phyloP scores from a whole-genome alignment of 2,888 invertebrate species.

The Thumatha senex region DNA sequence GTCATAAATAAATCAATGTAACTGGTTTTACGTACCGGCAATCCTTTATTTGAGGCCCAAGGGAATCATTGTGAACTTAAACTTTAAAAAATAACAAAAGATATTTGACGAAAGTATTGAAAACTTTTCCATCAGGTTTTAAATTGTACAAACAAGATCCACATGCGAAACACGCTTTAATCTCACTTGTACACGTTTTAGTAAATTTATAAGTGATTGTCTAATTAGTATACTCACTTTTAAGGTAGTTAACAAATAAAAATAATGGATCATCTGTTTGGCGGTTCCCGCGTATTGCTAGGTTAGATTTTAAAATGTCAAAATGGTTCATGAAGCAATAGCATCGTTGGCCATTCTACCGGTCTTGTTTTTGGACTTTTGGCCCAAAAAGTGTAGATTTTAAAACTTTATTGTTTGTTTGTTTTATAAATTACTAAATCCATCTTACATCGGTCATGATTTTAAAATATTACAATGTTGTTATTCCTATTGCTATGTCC shows the following conservation, averaged over 20 bases:
- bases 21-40: slow-evolving; percentile 57
- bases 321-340: slow-evolving; percentile 15
- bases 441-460: too few species aligned
- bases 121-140: slow-evolving; percentile 24
- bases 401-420: too few species aligned
- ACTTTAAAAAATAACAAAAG: slow-evolving; percentile 34
- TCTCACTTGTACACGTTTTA: slow-evolving; percentile 13
- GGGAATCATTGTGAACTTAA: slow-evolving; percentile 37
- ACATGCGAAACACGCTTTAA: slow-evolving; percentile 32
- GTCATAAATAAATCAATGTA: slow-evolving; percentile 52
- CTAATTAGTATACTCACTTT: slow-evolving; percentile 2
- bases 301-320: slow-evolving; percentile 41
- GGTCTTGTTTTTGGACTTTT: background rate
- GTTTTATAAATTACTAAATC: too few species aligned
- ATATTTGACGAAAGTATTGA: slow-evolving; percentile 9
- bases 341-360: slow-evolving; percentile 24
- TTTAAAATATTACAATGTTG: too few species aligned
- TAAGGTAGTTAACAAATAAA: slow-evolving; percentile 8
- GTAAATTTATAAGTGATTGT: slow-evolving; percentile 4
- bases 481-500: too few species aligned
- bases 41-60: slow-evolving; percentile 39
- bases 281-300: slow-evolving; percentile 31
- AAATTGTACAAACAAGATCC: slow-evolving; percentile 33
- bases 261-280: slow-evolving; percentile 15
- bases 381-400: too few species aligned